phyloP scores from a whole-genome alignment of 2,797 vertebrate species.

The Chelon auratus region DNA sequence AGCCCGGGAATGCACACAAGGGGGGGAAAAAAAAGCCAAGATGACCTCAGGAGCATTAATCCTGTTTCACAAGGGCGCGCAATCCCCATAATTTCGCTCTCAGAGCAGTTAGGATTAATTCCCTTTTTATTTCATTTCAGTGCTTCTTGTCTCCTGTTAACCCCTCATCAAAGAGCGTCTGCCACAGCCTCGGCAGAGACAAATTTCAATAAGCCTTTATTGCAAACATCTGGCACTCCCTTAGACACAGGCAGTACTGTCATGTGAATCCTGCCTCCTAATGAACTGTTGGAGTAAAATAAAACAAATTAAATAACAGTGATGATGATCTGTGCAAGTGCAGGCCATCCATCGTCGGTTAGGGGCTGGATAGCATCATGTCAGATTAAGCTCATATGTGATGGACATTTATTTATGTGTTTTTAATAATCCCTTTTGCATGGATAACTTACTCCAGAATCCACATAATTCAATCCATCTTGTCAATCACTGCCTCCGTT shows the following conservation, averaged over 20 bases:
- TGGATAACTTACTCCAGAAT: conserved; percentile 15
- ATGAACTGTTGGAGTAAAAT: conserved; percentile 66
- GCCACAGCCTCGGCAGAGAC: conserved; percentile 69
- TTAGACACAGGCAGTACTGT: conserved; percentile 41
- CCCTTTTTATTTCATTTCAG: conserved; percentile 79
- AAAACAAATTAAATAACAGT: conserved; percentile 60
- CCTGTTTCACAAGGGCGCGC: conserved; percentile 70
- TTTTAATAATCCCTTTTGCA: conserved; percentile 22
- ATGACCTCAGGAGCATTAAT: conserved; percentile 73
- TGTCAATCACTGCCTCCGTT: conserved; percentile 15
- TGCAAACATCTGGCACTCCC: conserved; percentile 81
- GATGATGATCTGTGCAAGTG: conserved; percentile 64
- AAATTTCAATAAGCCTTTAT: conserved; percentile 82
- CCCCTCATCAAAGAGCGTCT: conserved; percentile 82
- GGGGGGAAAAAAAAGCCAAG: conserved; percentile 41
- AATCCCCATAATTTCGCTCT: conserved; percentile 71
- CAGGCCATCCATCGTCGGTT: conserved; percentile 43
- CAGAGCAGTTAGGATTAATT: conserved; percentile 79
- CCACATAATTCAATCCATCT: conserved; percentile 4
- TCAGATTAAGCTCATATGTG: conserved; percentile 45
- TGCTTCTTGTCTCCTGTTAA: conserved; percentile 80
- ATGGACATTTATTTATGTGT: conserved; percentile 44
- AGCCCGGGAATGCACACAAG: conserved; percentile 65
- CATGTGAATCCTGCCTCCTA: conserved; percentile 67
- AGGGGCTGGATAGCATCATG: conserved; percentile 37